Evolutionary conservation across 2,888 invertebrate genomes (phyloP), one percentile per base, ranked within the genome.

Genomic region (Scaptodrosophila latifasciaeformis): DNA sequence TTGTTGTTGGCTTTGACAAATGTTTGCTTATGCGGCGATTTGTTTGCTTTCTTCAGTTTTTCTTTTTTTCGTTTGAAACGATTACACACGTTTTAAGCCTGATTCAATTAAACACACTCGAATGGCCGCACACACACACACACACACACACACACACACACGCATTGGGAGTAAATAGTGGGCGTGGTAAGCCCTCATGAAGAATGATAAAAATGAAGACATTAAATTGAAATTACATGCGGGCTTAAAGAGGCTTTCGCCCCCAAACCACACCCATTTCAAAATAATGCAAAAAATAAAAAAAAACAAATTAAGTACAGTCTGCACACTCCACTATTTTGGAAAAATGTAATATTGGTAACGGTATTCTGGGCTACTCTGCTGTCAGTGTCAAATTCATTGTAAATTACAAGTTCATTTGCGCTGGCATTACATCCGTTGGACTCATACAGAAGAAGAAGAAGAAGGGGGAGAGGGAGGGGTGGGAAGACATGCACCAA

Each of bases 321-420:
- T 60, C 54, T 59, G 4, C 24, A 7, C 24, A 3, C n/a, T n/a
- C n/a, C n/a, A n/a, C n/a, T n/a, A n/a, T n/a, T n/a, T n/a, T n/a
- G n/a, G n/a, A n/a, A n/a, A n/a, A n/a, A n/a, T n/a, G n/a, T n/a
- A n/a, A n/a, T n/a, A n/a, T n/a, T n/a, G n/a, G n/a, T n/a, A n/a
- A n/a, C n/a, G n/a, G n/a, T 46, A 24, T 21, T 49, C 30, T 15
- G 17, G 49, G 30, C 43, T 53, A 61, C 67, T n/a, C n/a, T 59
- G 62, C 63, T 74, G 77, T 77, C 80, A 77, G 77, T 77, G 76
- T 77, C 80, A 77, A 71, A 80, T 70, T 67, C 76, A 67, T 58
- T 71, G 75, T 56, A 64, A 76, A 70, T 79, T 76, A 68, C 79
- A 76, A 76, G 72, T 76, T 76, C 79, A 76, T 78, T 76, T 72